phyloP scores from a whole-genome alignment of 2,797 vertebrate genomes.

The Psittacula echo region DNA sequence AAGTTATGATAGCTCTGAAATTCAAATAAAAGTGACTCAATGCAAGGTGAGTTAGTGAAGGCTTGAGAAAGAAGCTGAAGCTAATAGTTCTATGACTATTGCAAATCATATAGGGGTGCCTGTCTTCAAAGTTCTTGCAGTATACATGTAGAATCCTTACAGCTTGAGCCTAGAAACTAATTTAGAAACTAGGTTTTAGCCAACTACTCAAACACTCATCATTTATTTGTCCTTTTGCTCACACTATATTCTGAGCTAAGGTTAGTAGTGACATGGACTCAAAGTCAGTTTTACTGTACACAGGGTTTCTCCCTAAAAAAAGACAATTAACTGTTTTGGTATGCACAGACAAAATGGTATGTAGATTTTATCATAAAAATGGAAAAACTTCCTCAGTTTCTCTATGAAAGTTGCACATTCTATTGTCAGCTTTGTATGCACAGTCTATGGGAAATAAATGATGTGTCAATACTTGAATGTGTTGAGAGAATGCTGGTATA shows the following conservation, averaged over 20 bases:
- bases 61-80: background rate
- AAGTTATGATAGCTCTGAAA: background rate
- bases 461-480: background rate
- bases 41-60: background rate
- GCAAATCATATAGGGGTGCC: background rate
- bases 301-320: background rate
- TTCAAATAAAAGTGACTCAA: background rate
- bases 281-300: background rate
- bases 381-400: background rate
- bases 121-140: background rate
- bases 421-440: background rate
- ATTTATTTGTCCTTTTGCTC: background rate
- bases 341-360: background rate
- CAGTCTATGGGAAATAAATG: conserved; percentile 32
- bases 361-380: background rate
- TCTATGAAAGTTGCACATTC: background rate
- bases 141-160: accelerated
- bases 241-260: background rate
- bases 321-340: background rate
- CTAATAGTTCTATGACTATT: background rate
- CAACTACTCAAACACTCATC: background rate
- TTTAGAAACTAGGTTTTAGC: background rate
- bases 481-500: conserved; percentile 27
- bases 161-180: background rate
- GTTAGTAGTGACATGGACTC: background rate